These are phyloP conservation scores for Hyperoodon ampullatus DNA, from an alignment of 2,113 vertebrate species.

Conservation along the genomic window DNA sequence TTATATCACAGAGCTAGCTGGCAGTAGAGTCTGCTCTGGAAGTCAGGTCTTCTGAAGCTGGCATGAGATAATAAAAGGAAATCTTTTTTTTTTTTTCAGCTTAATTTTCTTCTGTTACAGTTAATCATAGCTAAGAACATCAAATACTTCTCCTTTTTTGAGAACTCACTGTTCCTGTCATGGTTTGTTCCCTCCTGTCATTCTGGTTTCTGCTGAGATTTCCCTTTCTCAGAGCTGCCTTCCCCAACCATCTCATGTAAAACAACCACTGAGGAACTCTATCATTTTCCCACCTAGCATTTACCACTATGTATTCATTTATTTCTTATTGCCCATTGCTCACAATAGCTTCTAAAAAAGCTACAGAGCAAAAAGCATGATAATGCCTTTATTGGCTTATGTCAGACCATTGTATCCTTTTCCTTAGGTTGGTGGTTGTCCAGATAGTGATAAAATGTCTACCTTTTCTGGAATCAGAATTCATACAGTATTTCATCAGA, in stretches of 20 bases:
- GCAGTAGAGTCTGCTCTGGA: accelerated
- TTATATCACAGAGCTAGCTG: accelerated
- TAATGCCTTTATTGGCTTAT: not conserved
- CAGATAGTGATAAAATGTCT: not conserved
- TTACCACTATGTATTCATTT: not conserved
- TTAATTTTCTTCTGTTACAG: not conserved
- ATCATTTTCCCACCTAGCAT: not conserved
- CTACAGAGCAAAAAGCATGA: not conserved
- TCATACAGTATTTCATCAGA: not conserved
- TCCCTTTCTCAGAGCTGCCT: not conserved
- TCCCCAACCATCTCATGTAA: not conserved
- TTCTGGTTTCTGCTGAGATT: not conserved
- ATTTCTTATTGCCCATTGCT: not conserved
- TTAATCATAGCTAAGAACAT: not conserved
- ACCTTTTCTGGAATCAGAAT: not conserved
- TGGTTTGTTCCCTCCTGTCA: not conserved
- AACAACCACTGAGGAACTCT: not conserved
- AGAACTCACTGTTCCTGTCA: accelerated
- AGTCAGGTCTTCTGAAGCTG: too few relatives aligned
- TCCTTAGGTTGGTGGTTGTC: not conserved
- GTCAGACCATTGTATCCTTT: not conserved
- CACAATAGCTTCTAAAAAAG: not conserved
- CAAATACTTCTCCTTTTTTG: not conserved
- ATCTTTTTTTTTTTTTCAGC: not conserved
- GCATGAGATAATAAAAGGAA: not conserved